phyloP scores from a whole-genome alignment of 2,888 invertebrate species.

The Mythimna loreyi region DNA sequence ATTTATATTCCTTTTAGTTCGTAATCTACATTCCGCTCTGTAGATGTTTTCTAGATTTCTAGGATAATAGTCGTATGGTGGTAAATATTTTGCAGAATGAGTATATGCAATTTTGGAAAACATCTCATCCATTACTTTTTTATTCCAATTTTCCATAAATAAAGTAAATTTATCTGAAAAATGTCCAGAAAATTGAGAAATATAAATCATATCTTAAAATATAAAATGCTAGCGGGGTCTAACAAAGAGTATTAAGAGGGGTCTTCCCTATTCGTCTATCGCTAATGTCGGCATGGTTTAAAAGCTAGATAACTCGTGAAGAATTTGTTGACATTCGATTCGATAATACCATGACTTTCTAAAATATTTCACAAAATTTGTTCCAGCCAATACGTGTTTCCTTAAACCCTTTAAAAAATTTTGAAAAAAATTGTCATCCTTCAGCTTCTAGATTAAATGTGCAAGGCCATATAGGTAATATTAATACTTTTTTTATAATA shows the following conservation, averaged over 20 bases:
- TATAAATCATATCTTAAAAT: background rate
- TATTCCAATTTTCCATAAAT: slow-evolving; percentile 72
- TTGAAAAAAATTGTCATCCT: too few species aligned
- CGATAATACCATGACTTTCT: too few species aligned
- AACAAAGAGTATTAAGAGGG: background rate
- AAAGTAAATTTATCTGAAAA: slow-evolving; percentile 76
- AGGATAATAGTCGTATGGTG: slow-evolving; percentile 78
- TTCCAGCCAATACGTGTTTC: too few species aligned
- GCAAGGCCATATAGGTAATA: too few species aligned
- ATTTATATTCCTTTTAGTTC: slow-evolving; percentile 70
- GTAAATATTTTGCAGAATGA: slow-evolving; percentile 65
- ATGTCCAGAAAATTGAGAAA: background rate
- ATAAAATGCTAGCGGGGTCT: background rate
- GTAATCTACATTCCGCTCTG: slow-evolving; percentile 73
- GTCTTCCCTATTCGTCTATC: too few species aligned
- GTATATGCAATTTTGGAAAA: slow-evolving; percentile 58
- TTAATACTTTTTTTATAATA: too few species aligned
- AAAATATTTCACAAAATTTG: too few species aligned
- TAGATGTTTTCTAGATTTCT: slow-evolving; percentile 75
- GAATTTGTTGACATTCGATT: too few species aligned
- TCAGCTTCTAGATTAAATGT: too few species aligned
- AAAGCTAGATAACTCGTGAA: too few species aligned
- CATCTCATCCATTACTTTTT: slow-evolving; percentile 58
- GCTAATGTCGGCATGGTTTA: too few species aligned
- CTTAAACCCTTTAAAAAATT: too few species aligned